Evolutionary conservation across 2,113 vertebrate species (phyloP).

Genomic region (Pteropus alecto): DNA sequence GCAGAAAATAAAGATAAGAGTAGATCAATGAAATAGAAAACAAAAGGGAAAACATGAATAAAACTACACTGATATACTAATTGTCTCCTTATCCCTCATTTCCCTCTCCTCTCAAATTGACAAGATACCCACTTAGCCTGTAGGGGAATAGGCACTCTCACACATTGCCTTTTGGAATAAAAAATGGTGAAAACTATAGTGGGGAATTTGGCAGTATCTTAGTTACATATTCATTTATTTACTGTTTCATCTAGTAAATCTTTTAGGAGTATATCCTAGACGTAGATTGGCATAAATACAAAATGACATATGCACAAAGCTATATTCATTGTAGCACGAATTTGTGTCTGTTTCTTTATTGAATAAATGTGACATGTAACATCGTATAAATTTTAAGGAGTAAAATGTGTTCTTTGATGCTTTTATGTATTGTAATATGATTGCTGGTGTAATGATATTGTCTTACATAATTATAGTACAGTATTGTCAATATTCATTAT

Average conservation of each 20-base stretch:
- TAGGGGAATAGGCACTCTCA: not conserved
- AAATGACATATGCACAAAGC: not conserved
- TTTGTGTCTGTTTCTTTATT: not conserved
- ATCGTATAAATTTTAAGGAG: not conserved
- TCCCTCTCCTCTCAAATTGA: not conserved
- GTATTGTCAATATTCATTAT: not conserved
- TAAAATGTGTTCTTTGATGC: not conserved
- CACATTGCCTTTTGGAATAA: not conserved
- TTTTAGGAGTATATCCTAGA: not conserved
- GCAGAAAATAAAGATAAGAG: not conserved
- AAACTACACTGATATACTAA: not conserved
- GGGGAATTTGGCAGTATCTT: not conserved
- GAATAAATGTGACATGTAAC: not conserved
- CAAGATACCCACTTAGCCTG: not conserved
- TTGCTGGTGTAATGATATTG: not conserved
- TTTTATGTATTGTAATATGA: not conserved
- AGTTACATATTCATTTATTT: not conserved
- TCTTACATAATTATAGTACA: not conserved
- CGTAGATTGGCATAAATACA: not conserved
- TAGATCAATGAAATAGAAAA: not conserved
- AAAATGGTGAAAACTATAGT: not conserved
- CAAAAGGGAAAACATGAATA: not conserved
- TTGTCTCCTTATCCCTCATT: not conserved
- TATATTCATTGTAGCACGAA: not conserved
- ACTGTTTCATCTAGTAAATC: not conserved